These are phyloP conservation scores for Macropus fuliginosus DNA, from an alignment of 2,797 vertebrate species.

Conservation along the genomic window DNA sequence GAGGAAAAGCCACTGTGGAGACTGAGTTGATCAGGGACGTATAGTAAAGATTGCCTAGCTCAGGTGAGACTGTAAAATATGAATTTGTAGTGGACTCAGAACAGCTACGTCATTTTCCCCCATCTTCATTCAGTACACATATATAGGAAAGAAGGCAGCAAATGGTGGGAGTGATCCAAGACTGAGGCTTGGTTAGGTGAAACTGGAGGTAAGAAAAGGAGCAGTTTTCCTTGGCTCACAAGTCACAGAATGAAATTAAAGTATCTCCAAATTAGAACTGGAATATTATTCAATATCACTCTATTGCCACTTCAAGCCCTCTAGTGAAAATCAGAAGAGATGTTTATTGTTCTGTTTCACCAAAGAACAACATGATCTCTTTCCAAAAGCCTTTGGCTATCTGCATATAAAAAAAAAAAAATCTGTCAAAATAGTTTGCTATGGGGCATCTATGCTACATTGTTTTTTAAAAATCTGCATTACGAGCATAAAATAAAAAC, in stretches of 20 bases:
- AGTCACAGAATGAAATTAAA: not conserved
- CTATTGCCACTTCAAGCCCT: constrained; percentile 12
- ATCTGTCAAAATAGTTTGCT: not conserved
- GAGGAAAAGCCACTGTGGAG: not conserved
- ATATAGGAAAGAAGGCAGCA: not conserved
- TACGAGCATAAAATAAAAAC: constrained; percentile 16
- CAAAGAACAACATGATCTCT: constrained; percentile 13
- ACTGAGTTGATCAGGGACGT: not conserved
- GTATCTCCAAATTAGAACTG: not conserved
- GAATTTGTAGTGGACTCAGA: not conserved
- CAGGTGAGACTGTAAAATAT: not conserved
- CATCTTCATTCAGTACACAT: not conserved
- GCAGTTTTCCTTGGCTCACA: not conserved
- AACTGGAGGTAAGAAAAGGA: not conserved
- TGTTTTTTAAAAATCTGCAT: constrained; percentile 1
- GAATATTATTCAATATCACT: not conserved
- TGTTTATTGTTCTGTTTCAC: constrained; percentile 8
- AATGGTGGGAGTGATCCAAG: not conserved
- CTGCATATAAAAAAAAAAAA: not conserved
- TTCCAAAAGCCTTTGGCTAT: not conserved
- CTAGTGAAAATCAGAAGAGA: not conserved
- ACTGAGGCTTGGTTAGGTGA: not conserved
- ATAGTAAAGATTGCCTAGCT: not conserved
- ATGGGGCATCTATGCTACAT: not conserved
- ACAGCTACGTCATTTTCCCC: not conserved